phyloP scores from a whole-genome alignment of 2,797 vertebrate species.

The Sebastes matsubarae region DNA sequence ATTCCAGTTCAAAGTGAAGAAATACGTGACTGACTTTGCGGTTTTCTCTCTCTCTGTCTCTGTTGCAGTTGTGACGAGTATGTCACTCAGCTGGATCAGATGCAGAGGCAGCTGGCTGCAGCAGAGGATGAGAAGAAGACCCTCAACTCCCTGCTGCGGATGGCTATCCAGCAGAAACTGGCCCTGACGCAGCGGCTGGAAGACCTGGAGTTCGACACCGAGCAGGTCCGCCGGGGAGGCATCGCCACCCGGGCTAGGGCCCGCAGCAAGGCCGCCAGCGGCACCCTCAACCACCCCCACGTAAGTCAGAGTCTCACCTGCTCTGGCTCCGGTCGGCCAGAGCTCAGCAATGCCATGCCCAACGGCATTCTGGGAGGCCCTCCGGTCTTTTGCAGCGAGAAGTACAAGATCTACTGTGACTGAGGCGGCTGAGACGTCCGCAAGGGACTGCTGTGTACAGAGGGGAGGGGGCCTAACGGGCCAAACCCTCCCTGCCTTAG shows the following conservation, averaged over 20 bases:
- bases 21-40: not conserved
- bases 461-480: constrained; percentile 46
- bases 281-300: constrained; percentile 82
- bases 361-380: constrained; percentile 79
- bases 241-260: constrained; percentile 82
- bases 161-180: constrained; percentile 99
- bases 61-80: constrained; percentile 93
- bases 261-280: constrained; percentile 73
- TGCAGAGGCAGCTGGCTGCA: constrained; percentile 96
- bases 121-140: constrained; percentile 99
- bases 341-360: constrained; percentile 80
- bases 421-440: constrained; percentile 75
- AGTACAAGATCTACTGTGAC: constrained; percentile 99
- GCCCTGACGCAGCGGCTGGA: constrained; percentile 97
- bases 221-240: constrained; percentile 90
- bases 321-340: constrained; percentile 86
- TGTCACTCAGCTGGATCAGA: constrained; percentile 96
- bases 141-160: constrained; percentile 95
- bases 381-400: constrained; percentile 93
- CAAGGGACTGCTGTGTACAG: constrained; percentile 78
- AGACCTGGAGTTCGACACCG: constrained; percentile 94
- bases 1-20: not conserved
- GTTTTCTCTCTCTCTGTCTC: not conserved
- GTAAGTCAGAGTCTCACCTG: constrained; percentile 91
- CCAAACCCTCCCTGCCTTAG: constrained; percentile 70